Base-by-base conservation (phyloP, 2,888 invertebrate genomes). In the Diloba caeruleocephala region DNA sequence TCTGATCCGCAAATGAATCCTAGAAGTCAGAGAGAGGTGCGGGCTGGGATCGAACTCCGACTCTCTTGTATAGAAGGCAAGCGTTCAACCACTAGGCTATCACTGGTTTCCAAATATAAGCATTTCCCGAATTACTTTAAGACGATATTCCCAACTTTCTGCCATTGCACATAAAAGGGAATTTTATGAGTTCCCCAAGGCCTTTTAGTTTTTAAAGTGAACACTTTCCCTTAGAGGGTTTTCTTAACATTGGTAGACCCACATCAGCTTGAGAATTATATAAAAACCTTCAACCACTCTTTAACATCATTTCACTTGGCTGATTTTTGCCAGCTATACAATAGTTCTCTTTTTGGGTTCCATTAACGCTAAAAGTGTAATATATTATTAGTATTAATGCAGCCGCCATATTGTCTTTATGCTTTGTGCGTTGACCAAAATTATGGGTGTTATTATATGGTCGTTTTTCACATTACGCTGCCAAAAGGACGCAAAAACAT, bases 361-460 rank as follows among this genome's bases (percentile, higher is more conserved):
- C 63, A 66, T 70, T 66, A 66, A 12, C 26, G 43, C 63, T 70
- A 56, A 66, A 70, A 69, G 71, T 51, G n/a, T 38, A 36, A 54
- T 69, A 50, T 46, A 56, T 66, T 55, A 63, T 51, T 9, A 36
- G 8, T 62, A 51, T 38, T 36, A 56, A 48, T 45, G 45, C 25
- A 49, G 48, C 13, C 46, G 54, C 65, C 54, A 39, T 54, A 2
- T 41, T 50, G 43, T 56, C 62, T 57, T 36, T 58, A 33, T 15
- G 15, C 4, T 29, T 44, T 29, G 2, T 31, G 21, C 21, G 13
- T 21, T 31, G 6, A 13, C 12, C 23, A 26, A 29, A 26, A n/a
- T 38, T 34, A 31, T 34, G 28, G 4, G 4, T 31, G 8, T 12
- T 10, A 34, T 32, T 42, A 33, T 60, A 46, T 13, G 13, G 12